Evolutionary conservation across 30 jellyfish, hydroid and myxozoan genomes (phyloP).

Genomic region (Turritopsis dohrnii): DNA sequence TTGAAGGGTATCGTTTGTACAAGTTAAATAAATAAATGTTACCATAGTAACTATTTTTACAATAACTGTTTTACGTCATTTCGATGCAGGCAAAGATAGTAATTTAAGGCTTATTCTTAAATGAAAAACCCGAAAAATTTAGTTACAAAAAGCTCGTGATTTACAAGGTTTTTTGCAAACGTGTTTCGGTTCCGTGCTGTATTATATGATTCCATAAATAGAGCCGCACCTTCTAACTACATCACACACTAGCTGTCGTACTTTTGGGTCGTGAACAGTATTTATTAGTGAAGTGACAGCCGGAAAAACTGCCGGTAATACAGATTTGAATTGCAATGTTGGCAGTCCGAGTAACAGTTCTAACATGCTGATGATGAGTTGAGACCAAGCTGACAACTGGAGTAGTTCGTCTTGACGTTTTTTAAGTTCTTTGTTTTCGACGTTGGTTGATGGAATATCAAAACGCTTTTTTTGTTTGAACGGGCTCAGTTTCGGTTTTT

Average conservation of each 20-base stretch:
- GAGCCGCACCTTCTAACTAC: conserved; percentile 98
- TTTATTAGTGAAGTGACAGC: conserved; percentile 94
- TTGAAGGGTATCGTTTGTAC: too few relatives aligned
- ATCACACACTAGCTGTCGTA: conserved; percentile 93
- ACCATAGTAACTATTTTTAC: too few relatives aligned
- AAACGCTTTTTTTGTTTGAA: conserved; percentile 51
- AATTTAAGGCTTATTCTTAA: too few relatives aligned
- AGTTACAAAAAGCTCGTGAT: too few relatives aligned
- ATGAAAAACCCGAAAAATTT: too few relatives aligned
- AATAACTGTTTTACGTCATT: too few relatives aligned
- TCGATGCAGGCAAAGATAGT: too few relatives aligned
- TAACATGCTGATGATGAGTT: conserved; percentile 70
- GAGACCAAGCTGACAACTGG: conserved; percentile 94
- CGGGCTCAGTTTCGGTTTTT: conserved; percentile 49
- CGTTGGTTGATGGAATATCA: conserved; percentile 23
- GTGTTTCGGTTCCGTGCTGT: not conserved
- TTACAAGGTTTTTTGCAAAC: not conserved
- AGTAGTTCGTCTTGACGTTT: conserved; percentile 75
- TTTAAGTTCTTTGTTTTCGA: conserved; percentile 49
- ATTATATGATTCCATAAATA: conserved; percentile 78
- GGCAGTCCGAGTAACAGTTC: conserved; percentile 92
- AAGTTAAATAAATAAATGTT: too few relatives aligned
- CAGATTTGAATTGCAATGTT: conserved; percentile 88
- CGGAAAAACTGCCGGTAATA: conserved; percentile 96
- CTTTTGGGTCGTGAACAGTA: conserved; percentile 85